Percentiles rank a stretch among this genome's conserved stretches.
Evolutionary conservation across 2,888 invertebrate species (phyloP).

Genomic region (Rotaria socialis): DNA sequence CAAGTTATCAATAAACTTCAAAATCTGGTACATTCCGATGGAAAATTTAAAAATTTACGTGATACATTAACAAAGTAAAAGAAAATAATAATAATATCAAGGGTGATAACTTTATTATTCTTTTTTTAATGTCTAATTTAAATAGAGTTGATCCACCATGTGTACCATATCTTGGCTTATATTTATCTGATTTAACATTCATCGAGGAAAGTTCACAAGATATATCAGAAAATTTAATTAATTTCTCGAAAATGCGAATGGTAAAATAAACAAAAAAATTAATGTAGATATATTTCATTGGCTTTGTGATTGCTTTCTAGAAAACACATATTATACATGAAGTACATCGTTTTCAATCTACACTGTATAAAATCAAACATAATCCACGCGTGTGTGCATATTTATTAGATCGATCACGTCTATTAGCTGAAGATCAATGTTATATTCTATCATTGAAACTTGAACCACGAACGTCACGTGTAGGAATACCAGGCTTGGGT

Average conservation of each 20-base stretch:
- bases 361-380: slow-evolving; percentile 81
- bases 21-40: slow-evolving; percentile 79
- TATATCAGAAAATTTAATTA: slow-evolving; percentile 79
- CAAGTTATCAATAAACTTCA: slow-evolving; percentile 82
- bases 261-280: background rate
- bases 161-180: slow-evolving; percentile 69
- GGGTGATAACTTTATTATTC: no score
- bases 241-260: slow-evolving; percentile 92
- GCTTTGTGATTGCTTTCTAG: background rate
- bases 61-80: slow-evolving; percentile 64
- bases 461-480: slow-evolving; percentile 71
- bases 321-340: slow-evolving; percentile 86
- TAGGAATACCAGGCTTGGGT: background rate
- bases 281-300: background rate
- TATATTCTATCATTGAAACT: slow-evolving; percentile 76
- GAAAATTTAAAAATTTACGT: slow-evolving; percentile 76
- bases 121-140: background rate
- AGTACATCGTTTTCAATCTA: slow-evolving; percentile 82
- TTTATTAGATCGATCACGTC: slow-evolving; percentile 70
- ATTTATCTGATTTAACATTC: slow-evolving; percentile 81
- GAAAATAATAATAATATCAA: no score
- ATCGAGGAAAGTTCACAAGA: slow-evolving; percentile 88
- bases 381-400: slow-evolving; percentile 70
- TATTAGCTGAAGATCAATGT: slow-evolving; percentile 75
- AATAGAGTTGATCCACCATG: slow-evolving; percentile 67